Percentiles rank a stretch among this genome's conserved stretches.
These are phyloP conservation scores for Brachionus angularis DNA, from an alignment of 1,140 invertebrate species.

Conservation along the genomic window DNA sequence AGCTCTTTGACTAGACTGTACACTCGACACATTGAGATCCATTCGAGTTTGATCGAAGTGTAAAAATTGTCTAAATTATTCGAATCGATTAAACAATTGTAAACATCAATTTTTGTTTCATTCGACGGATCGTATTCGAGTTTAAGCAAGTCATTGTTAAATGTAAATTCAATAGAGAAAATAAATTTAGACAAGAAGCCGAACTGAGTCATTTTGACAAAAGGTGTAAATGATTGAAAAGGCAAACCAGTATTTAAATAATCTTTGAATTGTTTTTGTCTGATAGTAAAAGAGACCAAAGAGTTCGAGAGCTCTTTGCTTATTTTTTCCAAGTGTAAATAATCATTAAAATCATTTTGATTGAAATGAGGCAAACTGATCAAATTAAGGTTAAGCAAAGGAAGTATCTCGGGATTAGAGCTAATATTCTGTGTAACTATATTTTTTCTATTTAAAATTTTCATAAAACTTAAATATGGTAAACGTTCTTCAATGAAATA, in stretches of 20 bases:
- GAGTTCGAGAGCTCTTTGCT: conserved; percentile 24
- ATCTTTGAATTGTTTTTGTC: conserved; percentile 32
- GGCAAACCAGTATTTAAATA: conserved; percentile 32
- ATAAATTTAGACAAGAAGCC: neutral
- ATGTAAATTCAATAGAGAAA: conserved; percentile 25
- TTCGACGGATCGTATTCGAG: neutral
- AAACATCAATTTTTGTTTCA: conserved; percentile 13
- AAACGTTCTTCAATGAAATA: conserved; percentile 9
- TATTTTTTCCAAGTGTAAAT: neutral
- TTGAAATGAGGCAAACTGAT: neutral
- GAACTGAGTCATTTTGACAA: neutral
- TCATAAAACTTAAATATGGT: conserved; percentile 16
- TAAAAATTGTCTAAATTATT: conserved; percentile 25
- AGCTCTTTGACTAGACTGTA: conserved; percentile 6
- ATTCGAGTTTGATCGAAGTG: conserved; percentile 13
- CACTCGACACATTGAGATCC: conserved; percentile 28
- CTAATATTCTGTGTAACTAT: conserved; percentile 14
- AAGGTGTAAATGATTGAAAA: neutral
- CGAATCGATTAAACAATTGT: conserved; percentile 1
- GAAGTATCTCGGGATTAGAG: neutral
- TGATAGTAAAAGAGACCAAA: conserved; percentile 14
- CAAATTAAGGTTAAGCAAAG: conserved; percentile 4
- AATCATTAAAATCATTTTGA: neutral
- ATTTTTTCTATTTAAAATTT: conserved; percentile 22
- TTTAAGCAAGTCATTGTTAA: neutral